A percentile compares a stretch with the other conserved stretches of the same genome.
phyloP scores from a whole-genome alignment of 1,140 invertebrate genomes.

The Epicauta chinensis region DNA sequence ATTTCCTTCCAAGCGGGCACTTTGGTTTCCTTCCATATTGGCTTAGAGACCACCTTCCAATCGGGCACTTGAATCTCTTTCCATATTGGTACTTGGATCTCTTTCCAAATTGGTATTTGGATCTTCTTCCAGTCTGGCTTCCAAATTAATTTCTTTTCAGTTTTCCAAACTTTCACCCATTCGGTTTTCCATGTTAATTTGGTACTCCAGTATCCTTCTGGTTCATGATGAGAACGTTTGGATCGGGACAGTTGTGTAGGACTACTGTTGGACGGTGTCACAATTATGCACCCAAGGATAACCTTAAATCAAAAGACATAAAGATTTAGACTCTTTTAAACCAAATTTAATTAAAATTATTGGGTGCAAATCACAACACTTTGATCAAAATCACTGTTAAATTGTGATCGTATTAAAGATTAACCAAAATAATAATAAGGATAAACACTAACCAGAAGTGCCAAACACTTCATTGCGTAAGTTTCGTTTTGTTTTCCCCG shows the following conservation, averaged over 20 bases:
- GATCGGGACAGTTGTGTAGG: constrained; percentile 43
- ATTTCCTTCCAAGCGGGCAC: constrained; percentile 59
- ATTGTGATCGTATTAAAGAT: not conserved
- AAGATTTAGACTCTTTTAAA: not conserved
- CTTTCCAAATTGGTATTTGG: constrained; percentile 58
- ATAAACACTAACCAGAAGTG: constrained; percentile 38
- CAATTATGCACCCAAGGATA: constrained; percentile 41
- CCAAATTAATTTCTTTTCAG: constrained; percentile 55
- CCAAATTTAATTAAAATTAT: constrained; percentile 7
- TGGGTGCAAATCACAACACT: constrained; percentile 10
- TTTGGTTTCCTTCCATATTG: constrained; percentile 58
- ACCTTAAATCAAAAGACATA: constrained; percentile 39
- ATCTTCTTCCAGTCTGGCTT: constrained; percentile 58
- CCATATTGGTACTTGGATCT: constrained; percentile 57
- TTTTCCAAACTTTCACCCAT: constrained; percentile 52
- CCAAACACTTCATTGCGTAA: constrained; percentile 32
- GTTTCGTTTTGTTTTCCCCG: constrained; percentile 21
- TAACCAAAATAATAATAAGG: constrained; percentile 17
- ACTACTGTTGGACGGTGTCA: constrained; percentile 40
- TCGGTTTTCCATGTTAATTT: constrained; percentile 59
- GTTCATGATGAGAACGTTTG: constrained; percentile 46
- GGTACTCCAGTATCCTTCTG: constrained; percentile 59
- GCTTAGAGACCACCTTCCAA: constrained; percentile 57
- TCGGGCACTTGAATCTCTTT: constrained; percentile 52
- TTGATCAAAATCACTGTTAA: constrained; percentile 12